A percentile compares a stretch with the other conserved stretches of the same genome.
These are phyloP conservation scores for Epiblema foenella DNA, from an alignment of 2,888 invertebrate species.

Conservation along the genomic window DNA sequence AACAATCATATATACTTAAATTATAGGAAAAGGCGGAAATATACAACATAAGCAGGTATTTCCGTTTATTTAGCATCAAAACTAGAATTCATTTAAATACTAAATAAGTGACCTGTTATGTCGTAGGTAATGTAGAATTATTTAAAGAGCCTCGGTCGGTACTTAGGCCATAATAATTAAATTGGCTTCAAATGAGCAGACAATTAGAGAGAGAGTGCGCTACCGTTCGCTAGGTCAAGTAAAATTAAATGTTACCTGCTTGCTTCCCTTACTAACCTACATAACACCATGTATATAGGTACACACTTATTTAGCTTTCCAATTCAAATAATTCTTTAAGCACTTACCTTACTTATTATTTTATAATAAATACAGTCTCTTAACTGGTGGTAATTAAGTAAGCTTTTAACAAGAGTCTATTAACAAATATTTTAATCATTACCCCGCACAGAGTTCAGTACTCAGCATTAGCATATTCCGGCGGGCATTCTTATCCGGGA, in stretches of 20 bases:
- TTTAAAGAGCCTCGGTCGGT: neutral
- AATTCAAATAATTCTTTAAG: neutral
- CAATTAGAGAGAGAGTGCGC: slow-evolving; percentile 8
- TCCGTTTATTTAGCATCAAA: too few relatives aligned
- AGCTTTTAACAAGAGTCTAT: slow-evolving; percentile 9
- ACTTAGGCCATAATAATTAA: slow-evolving; percentile 12
- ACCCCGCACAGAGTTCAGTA: slow-evolving; percentile 24
- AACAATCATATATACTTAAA: too few relatives aligned
- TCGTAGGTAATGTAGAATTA: slow-evolving; percentile 1
- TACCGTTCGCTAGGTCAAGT: too few relatives aligned
- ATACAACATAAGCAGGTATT: too few relatives aligned
- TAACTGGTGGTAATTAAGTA: neutral
- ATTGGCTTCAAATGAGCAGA: neutral
- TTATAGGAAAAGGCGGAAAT: too few relatives aligned
- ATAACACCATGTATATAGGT: too few relatives aligned
- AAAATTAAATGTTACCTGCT: too few relatives aligned
- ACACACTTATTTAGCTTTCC: neutral
- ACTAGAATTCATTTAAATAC: neutral
- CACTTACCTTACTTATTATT: neutral
- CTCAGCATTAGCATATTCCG: slow-evolving; percentile 37
- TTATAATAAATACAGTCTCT: neutral
- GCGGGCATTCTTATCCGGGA: slow-evolving; percentile 27
- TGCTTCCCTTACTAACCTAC: too few relatives aligned
- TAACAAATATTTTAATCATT: slow-evolving; percentile 25
- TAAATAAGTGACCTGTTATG: slow-evolving; percentile 7